These are phyloP conservation scores for Gobio occitaniae DNA, from an alignment of 2,797 vertebrate genomes.

Conservation along the genomic window DNA sequence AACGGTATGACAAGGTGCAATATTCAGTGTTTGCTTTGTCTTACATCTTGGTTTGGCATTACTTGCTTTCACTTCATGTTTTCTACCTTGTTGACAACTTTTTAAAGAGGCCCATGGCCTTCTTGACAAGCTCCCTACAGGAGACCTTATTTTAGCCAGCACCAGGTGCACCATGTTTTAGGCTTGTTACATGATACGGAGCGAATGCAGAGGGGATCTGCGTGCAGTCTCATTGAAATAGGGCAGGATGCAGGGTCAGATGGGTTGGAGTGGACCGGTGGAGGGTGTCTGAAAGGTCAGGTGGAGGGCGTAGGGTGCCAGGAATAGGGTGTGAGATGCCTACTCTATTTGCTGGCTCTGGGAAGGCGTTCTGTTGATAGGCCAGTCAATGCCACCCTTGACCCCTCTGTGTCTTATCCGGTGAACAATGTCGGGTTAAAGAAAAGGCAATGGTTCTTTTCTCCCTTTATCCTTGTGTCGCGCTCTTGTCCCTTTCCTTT, in stretches of 20 bases:
- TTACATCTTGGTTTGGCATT: background rate
- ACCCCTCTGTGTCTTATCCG: conserved; percentile 48
- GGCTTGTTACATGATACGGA: conserved; percentile 75
- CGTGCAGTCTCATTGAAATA: conserved; percentile 33
- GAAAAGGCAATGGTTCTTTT: conserved; percentile 63
- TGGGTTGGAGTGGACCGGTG: conserved; percentile 58
- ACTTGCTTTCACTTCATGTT: conserved; percentile 4
- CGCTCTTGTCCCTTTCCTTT: conserved; percentile 13
- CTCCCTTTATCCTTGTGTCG: conserved; percentile 45
- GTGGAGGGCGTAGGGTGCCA: conserved; percentile 76
- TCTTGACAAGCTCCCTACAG: conserved; percentile 56
- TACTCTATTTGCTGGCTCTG: conserved; percentile 67
- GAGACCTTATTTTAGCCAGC: conserved; percentile 77
- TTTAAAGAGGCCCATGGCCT: background rate
- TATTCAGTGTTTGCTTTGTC: background rate
- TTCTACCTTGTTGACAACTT: conserved; percentile 12
- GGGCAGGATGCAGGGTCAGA: conserved; percentile 56
- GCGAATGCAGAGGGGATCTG: conserved; percentile 54
- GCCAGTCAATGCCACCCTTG: conserved; percentile 46
- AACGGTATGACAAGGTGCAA: background rate
- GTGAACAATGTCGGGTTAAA: conserved; percentile 72
- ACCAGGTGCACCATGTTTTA: conserved; percentile 79
- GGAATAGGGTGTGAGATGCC: conserved; percentile 85
- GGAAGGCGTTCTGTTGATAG: conserved; percentile 35
- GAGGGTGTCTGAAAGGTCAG: conserved; percentile 76